Evolutionary conservation across 2,888 invertebrate species (phyloP).

Genomic region (Scaeva pyrastri): DNA sequence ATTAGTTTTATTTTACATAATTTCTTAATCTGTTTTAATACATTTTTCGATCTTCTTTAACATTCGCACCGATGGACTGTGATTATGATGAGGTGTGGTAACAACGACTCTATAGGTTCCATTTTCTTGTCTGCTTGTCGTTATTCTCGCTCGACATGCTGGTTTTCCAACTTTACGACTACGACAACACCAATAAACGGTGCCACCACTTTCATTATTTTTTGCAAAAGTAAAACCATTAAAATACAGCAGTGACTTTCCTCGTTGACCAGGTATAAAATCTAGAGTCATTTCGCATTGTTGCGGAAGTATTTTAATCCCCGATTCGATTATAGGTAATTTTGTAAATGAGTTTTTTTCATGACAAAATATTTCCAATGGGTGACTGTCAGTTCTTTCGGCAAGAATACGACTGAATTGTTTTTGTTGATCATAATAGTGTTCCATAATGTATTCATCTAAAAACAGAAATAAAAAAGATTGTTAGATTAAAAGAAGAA

Average conservation of each 20-base stretch:
- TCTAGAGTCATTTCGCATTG: constrained; percentile 77
- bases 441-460: background rate
- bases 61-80: constrained; percentile 80
- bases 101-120: constrained; percentile 81
- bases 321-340: constrained; percentile 15
- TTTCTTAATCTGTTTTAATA: constrained; percentile 68
- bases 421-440: background rate
- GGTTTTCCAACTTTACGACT: constrained; percentile 79
- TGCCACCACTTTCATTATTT: constrained; percentile 80
- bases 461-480: background rate
- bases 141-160: constrained; percentile 81
- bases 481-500: background rate
- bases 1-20: constrained; percentile 22
- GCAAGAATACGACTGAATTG: constrained; percentile 1
- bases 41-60: constrained; percentile 77
- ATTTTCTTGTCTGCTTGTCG: constrained; percentile 79
- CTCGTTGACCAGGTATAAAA: constrained; percentile 82
- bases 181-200: constrained; percentile 83
- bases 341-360: constrained; percentile 2
- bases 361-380: constrained; percentile 6
- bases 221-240: constrained; percentile 82
- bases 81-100: constrained; percentile 82
- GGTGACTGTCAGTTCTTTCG: background rate
- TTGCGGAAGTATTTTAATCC: constrained; percentile 27
- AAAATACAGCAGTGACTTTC: constrained; percentile 80